Conservation (phyloP, 2,888 invertebrate genomes). For the Napeogenes sylphis region DNA sequence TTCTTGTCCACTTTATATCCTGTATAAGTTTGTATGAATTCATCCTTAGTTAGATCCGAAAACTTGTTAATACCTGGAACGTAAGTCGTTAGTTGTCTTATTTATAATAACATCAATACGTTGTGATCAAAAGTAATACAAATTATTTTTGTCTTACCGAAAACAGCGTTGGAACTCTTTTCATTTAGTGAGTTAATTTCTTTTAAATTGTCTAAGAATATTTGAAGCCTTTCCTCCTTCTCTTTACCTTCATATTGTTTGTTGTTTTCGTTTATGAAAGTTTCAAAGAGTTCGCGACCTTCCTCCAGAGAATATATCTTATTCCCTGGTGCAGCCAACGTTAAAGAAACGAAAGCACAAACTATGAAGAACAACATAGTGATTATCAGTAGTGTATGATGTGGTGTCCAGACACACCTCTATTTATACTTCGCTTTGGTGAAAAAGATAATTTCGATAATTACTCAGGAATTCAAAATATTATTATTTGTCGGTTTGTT, state of each 20-base stretch:
- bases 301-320: constrained; percentile 17
- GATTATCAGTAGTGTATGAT: neutral
- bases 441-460: too few relatives aligned
- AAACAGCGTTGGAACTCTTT: neutral
- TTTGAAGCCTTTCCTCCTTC: constrained; percentile 2
- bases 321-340: neutral
- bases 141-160: neutral
- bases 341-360: neutral
- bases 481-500: too few relatives aligned
- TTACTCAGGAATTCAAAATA: too few relatives aligned
- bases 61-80: constrained; percentile 22
- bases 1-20: constrained; percentile 5
- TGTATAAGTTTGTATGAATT: constrained; percentile 20
- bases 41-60: constrained; percentile 28
- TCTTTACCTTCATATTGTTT: neutral
- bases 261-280: neutral
- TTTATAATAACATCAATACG: too few relatives aligned
- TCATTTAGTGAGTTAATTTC: neutral
- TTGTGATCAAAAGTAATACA: neutral
- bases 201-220: constrained; percentile 1
- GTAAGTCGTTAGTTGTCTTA: too few relatives aligned
- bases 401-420: neutral
- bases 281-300: neutral
- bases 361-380: neutral
- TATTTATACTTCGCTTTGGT: neutral